Evolutionary conservation across 2,797 vertebrate species (phyloP).

Genomic region (Luscinia megarhynchos): DNA sequence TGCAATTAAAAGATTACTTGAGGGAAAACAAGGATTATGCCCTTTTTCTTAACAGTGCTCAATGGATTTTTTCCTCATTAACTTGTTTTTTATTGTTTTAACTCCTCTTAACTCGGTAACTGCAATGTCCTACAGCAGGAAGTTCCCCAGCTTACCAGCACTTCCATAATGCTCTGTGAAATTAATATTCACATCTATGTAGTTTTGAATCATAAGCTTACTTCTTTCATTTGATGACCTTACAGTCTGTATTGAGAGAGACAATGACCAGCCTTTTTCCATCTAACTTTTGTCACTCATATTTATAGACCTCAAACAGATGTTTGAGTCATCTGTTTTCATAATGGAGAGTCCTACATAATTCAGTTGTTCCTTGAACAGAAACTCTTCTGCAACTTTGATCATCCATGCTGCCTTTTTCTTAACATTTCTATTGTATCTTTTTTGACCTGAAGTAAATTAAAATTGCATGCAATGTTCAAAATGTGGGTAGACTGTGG

Average conservation of each 20-base stretch:
- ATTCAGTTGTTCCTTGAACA: constrained; percentile 16
- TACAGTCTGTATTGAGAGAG: not conserved
- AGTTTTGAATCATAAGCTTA: not conserved
- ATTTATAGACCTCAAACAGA: constrained; percentile 15
- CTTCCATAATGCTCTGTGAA: not conserved
- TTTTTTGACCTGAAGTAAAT: constrained; percentile 5
- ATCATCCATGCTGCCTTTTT: not conserved
- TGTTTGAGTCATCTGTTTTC: constrained; percentile 18
- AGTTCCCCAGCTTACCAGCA: not conserved
- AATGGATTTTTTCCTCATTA: not conserved
- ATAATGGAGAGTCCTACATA: constrained; percentile 5
- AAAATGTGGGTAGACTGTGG: not conserved
- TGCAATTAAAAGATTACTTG: not conserved
- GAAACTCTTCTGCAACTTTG: constrained; percentile 18
- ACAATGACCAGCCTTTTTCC: not conserved
- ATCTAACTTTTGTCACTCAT: not conserved
- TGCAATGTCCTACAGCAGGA: not conserved
- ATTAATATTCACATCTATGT: not conserved
- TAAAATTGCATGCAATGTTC: not conserved
- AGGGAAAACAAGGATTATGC: not conserved
- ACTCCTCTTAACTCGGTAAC: not conserved
- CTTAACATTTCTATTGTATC: not conserved
- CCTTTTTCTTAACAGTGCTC: not conserved
- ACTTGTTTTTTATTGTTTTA: not conserved
- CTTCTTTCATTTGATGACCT: not conserved